These are phyloP conservation scores for Rhyacophila evoluta DNA, from an alignment of 2,888 invertebrate genomes.

Conservation along the genomic window DNA sequence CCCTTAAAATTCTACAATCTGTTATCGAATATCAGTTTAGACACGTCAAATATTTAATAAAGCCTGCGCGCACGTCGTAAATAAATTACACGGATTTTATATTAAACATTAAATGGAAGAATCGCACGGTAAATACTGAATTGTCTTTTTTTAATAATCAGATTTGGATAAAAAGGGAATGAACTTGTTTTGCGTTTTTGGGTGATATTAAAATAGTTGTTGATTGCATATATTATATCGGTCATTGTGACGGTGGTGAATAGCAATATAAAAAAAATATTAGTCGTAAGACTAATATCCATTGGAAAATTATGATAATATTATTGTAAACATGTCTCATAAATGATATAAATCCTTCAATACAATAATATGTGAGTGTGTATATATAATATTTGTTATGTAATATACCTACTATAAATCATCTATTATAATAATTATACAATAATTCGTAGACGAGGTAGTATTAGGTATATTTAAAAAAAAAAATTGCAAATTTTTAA, in stretches of 20 bases:
- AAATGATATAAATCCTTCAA: slow-evolving; percentile 22
- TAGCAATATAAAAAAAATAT: background rate
- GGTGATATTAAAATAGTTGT: too few species aligned
- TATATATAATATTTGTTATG: slow-evolving; percentile 30
- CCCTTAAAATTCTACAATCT: too few species aligned
- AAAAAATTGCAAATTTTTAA: slow-evolving; percentile 12
- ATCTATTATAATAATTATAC: slow-evolving; percentile 53
- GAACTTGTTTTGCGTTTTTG: too few species aligned
- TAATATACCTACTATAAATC: slow-evolving; percentile 49
- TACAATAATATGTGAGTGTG: slow-evolving; percentile 8
- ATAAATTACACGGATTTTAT: too few species aligned
- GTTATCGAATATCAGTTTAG: too few species aligned
- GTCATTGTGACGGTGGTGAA: background rate
- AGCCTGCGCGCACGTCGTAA: too few species aligned
- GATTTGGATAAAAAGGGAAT: too few species aligned
- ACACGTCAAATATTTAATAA: too few species aligned
- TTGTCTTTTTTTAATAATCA: too few species aligned
- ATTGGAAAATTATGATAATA: slow-evolving; percentile 29
- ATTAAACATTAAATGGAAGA: too few species aligned
- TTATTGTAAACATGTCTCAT: slow-evolving; percentile 26
- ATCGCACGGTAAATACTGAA: too few species aligned
- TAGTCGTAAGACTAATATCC: background rate
- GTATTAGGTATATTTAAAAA: slow-evolving; percentile 50
- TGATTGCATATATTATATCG: too few species aligned
- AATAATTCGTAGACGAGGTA: slow-evolving; percentile 54